Evolutionary conservation across 2,113 vertebrate species (phyloP), one percentile per base, ranked within the genome.

Genomic region (Gallinago paraguaiae): DNA sequence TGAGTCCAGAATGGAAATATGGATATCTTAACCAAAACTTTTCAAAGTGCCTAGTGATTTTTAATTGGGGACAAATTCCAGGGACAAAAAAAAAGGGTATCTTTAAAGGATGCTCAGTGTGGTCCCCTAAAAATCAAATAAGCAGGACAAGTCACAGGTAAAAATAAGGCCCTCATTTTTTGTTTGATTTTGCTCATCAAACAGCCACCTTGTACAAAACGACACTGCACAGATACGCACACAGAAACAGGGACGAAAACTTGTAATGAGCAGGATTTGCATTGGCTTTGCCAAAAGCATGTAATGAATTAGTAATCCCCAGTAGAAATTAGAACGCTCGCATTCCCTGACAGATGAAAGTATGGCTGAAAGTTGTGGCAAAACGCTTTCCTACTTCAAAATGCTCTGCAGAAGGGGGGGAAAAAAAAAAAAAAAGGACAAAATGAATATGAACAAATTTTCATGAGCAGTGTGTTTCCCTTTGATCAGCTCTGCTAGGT

Each of bases 251-350:
- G 1, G 33, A 95, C 81, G 53, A 78, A 50, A 93, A 79, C 74
- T 39, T 11, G 4, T 2, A 72, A 79, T 11, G n/a, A 93, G 74
- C 50, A 69, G 69, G 65, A 93, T 86, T 87, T 96, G 92, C 88
- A 86, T 13, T 13, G 90, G 69, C 69, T 92, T 93, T 93, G 88
- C 88, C 93, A 93, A 92, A 89, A 96, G 83, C 92, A 51, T 35
- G 53, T 53, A 48, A 91, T 96, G 86, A 96, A 93, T 97, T 93
- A 91, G 86, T 93, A 89, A 97, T 89, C 81, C 92, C 76, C 93
- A 82, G 74, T 0, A 78, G 86, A 92, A 97, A 92, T 64, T 46
- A 92, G 96, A 95, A 56, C 53, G 7, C 60, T 81, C 65, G 13
- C 83, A 65, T 64, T 69, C 53, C 83, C 50, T 0, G 0, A 11